phyloP scores from a whole-genome alignment of 2,888 invertebrate species.

The Mongoloraphidia duomilia region DNA sequence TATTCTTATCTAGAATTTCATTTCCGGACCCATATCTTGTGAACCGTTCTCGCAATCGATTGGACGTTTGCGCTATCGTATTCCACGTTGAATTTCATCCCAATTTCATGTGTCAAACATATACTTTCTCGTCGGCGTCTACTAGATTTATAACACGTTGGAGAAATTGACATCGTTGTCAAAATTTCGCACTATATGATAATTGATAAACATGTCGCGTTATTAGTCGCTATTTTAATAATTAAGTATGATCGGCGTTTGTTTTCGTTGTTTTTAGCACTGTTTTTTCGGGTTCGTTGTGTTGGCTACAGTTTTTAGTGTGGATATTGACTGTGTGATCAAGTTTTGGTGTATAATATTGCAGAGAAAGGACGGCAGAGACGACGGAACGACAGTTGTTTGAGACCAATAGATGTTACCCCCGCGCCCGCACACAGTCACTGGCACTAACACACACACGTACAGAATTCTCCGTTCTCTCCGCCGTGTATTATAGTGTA shows the following conservation, averaged over 20 bases:
- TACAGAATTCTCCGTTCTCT: no score
- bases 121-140: conserved; percentile 14
- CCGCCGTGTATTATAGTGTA: no score
- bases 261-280: no score
- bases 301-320: no score
- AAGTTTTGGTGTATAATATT: conserved; percentile 8
- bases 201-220: no score
- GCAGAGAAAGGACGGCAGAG: conserved; percentile 5
- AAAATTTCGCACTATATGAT: no score
- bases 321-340: conserved; percentile 1
- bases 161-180: no score
- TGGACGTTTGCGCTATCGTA: conserved; percentile 19
- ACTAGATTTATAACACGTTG: no score
- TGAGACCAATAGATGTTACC: conserved; percentile 6
- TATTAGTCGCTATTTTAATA: no score
- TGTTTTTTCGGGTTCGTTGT: no score
- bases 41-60: conserved; percentile 16
- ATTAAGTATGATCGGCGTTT: no score
- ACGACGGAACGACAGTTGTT: conserved; percentile 6
- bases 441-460: background rate
- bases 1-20: conserved; percentile 3
- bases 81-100: conserved; percentile 29
- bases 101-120: conserved; percentile 27
- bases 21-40: conserved; percentile 1
- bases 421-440: background rate